Evolutionary conservation across 2,888 invertebrate genomes (phyloP), one percentile per base, ranked within the genome.

Genomic region (Drosophila incognita): DNA sequence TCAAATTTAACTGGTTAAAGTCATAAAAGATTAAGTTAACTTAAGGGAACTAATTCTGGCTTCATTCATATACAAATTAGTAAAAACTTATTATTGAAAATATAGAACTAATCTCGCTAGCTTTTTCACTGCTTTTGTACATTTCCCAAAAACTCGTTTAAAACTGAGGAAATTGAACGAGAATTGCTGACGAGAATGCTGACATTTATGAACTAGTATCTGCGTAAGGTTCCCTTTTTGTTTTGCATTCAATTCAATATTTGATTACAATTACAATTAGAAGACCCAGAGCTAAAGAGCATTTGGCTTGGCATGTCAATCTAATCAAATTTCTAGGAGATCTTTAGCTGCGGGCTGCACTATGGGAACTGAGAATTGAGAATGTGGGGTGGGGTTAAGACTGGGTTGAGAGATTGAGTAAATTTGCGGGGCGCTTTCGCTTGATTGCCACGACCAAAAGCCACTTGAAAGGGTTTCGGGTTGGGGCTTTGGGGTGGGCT

Each of bases 381-480:
- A 21, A 33, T 35, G 46, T 38, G 15, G 29, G 31, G 40, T 29
- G 60, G 42, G 49, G 36, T 24, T 24, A 36, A 66, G 46, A 24
- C 15, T 21, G 46, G 7, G 46, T 46, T 46, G 46, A 21, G 21
- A 21, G 21, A 11, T 21, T 42, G 40, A 11, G 21, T 21, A 42
- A 42, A 42, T 5, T 42, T 48, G 58, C 48, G 74, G 60, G 33
- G 29, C 33, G 67, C 56, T 57, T 64, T 76, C 48, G 46, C 58
- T 81, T 81, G 78, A 81, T 80, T 77, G 61, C 71, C 69, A 60
- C 27, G 60, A 57, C 36, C 51, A 56, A 56, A 36, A 56, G 59
- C 71, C 90, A 90, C 90, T 86, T 90, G 74, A 86, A 90, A 86
- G 87, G 90, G 89, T 89, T 80, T 57, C 46, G 59, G 54, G 13